These are phyloP conservation scores for Latrodectus hesperus DNA, from an alignment of 2,888 invertebrate species.

Conservation along the genomic window DNA sequence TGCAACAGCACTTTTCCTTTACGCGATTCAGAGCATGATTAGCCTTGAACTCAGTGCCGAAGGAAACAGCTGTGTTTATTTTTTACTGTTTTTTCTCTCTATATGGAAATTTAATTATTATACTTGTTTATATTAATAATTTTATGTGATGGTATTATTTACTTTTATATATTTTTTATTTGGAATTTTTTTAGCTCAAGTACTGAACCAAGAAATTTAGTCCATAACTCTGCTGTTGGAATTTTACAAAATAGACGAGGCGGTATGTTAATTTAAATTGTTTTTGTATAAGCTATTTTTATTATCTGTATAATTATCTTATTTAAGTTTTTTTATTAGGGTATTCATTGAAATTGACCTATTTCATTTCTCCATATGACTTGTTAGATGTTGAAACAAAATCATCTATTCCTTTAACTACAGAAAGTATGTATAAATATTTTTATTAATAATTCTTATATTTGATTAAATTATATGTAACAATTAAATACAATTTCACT, in stretches of 20 bases:
- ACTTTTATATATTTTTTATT: not conserved
- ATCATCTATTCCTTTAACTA: conserved; percentile 83
- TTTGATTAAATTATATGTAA: too few relatives aligned
- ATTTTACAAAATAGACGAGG: conserved; percentile 87
- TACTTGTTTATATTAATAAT: too few relatives aligned
- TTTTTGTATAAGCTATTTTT: not conserved
- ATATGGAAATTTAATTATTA: too few relatives aligned
- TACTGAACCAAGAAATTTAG: conserved; percentile 82
- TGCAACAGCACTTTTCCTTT: too few relatives aligned
- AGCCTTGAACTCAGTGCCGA: too few relatives aligned
- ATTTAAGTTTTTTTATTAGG: conserved; percentile 77
- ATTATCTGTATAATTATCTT: not conserved
- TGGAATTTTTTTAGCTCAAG: conserved; percentile 77
- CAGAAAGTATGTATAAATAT: conserved; percentile 78
- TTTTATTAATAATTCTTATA: too few relatives aligned
- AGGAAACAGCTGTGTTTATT: too few relatives aligned
- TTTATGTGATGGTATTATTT: too few relatives aligned
- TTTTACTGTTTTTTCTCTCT: too few relatives aligned
- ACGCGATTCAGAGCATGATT: too few relatives aligned
- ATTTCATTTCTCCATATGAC: conserved; percentile 95
- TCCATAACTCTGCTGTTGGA: conserved; percentile 93
- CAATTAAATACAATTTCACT: too few relatives aligned
- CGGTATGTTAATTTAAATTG: conserved; percentile 77
- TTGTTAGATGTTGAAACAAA: conserved; percentile 85
- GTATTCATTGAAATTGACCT: conserved; percentile 94